Evolutionary conservation across 2,113 vertebrate genomes (phyloP), one percentile per base, ranked within the genome.

Genomic region (Polypterus senegalus): DNA sequence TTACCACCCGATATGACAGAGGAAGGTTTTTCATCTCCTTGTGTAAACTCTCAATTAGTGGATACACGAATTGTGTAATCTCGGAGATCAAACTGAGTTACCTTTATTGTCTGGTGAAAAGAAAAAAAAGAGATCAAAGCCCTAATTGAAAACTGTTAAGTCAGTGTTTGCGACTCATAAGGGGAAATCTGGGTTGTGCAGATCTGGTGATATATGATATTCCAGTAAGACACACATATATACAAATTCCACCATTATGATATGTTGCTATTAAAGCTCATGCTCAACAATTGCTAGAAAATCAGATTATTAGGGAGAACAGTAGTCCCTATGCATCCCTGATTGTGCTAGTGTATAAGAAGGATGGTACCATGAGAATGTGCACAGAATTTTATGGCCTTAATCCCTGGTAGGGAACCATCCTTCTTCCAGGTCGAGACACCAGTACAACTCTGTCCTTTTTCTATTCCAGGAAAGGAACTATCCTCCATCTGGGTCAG

Each of bases 271-370:
- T 47, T 4, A 47, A 62, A 5, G 48, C 3, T 4, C 61, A 62
- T 46, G 55, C 55, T 9, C 9, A 47, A 2, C 51, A 62, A 46
- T 3, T 62, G 44, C 46, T 62, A 3, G 51, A 62, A 5, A 10
- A 7, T 1, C 48, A 55, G 52, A 45, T 62, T 47, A 62, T 62
- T 9, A 1, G 52, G 8, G 52, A 62, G 10, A 62, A 53, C 48
- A 55, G 52, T 8, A 62, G 61, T 6, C 61, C 61, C 3, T 62
- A 54, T 55, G 61, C 61, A 4, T 55, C 52, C n/a, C 61, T 53
- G 4, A 47, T 55, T 3, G 52, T 55, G 3, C 53, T 62, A 45
- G 61, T 62, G 3, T 11, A 11, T n/a, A 62, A 55, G 48, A 62
- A 62, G 53, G 61, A 62, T 11, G 46, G 61, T 1, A 62, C 9